Base-by-base conservation (phyloP, 2,888 invertebrate genomes). In the Drosophila multiciliata region DNA sequence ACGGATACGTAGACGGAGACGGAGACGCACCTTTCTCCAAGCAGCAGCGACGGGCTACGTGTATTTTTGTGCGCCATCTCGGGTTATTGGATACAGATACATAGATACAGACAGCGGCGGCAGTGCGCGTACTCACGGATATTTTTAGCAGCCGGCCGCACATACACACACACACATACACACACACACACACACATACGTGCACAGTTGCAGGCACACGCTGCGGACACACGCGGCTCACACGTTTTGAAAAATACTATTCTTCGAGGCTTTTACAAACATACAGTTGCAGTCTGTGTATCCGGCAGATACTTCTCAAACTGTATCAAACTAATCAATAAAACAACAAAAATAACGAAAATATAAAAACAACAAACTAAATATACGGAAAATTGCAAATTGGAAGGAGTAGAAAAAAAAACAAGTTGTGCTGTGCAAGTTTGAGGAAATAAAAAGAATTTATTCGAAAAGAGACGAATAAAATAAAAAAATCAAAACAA, bases 41-140 rank as follows among this genome's bases (percentile, higher is more conserved):
- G 57, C 73, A 57, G 50, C 36, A 45, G 64, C 75, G 62, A 45
- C 70, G 60, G 59, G 58, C 71, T 15, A 57, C 60, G 66, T 70
- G 79, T 80, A 73, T 87, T 87, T 86, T 76, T 79, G 80, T 90
- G 70, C 87, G 75, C 65, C 72, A 77, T 69, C 78, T 78, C 78
- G 82, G 82, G 90, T 80, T 88, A 90, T 90, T 83, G 87, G 90
- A 87, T 87, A 86, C 80, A 86, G 87, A 87, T 82, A 71, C 80
- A 83, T 66, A 80, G 78, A 80, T 83, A 79, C 77, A 83, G 57
- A 40, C 40, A 57, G 40, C 61, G 73, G 26, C 67, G 36, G 50
- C 73, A 67, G 35, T 71, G 63, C 78, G 80, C 83, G 87, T 64
- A 83, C 84, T 83, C 88, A 85, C 87, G 75, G 87, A 86, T 87